Evolutionary conservation across 2,113 vertebrate species (phyloP).

Genomic region (Turnix velox): DNA sequence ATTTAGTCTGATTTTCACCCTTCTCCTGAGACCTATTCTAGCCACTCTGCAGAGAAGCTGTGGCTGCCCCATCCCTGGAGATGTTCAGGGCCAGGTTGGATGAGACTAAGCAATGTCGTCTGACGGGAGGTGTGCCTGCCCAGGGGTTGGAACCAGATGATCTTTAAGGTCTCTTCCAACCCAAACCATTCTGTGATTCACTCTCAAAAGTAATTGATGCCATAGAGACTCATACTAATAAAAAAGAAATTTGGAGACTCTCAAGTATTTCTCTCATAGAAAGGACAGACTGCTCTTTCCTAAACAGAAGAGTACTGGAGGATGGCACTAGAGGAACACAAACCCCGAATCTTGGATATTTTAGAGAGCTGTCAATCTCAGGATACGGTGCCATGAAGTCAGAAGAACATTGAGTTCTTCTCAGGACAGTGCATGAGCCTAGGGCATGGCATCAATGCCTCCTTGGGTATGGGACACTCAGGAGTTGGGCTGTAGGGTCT

Average conservation of each 20-base stretch:
- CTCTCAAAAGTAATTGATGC: neutral
- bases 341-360: neutral
- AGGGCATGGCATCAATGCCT: neutral
- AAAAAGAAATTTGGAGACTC: neutral
- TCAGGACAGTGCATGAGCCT: accelerated
- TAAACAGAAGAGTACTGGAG: neutral
- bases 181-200: neutral
- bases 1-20: neutral
- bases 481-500: neutral
- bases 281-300: neutral
- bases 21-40: neutral
- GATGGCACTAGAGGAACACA: accelerated
- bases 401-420: neutral
- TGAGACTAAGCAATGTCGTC: neutral
- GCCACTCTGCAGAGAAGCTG: neutral
- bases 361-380: neutral
- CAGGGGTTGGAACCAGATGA: neutral
- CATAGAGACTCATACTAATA: neutral
- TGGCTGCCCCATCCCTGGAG: neutral
- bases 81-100: neutral
- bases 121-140: neutral
- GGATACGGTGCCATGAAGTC: neutral
- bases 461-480: neutral
- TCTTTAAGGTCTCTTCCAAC: neutral
- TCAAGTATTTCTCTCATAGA: neutral